These are phyloP conservation scores for Leptopterna dolabrata DNA, from an alignment of 2,888 invertebrate species.

Conservation along the genomic window DNA sequence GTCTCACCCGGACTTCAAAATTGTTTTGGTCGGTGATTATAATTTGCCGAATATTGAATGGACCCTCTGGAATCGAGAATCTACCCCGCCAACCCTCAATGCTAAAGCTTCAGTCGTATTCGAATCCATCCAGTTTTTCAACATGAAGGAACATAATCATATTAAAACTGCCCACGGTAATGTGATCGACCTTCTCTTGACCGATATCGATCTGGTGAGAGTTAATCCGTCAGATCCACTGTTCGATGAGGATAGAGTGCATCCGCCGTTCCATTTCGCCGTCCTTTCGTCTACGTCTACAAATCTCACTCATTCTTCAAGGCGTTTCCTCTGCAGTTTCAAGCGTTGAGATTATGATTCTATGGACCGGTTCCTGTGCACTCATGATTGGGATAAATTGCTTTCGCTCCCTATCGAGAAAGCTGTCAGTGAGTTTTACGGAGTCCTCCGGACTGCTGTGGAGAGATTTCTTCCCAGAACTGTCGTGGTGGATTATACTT, in stretches of 20 bases:
- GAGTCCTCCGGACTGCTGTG: no score
- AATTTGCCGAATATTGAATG: background rate
- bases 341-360: background rate
- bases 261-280: background rate
- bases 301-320: no score
- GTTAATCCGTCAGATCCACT: no score
- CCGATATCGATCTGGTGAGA: no score
- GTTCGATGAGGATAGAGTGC: no score
- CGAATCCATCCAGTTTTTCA: background rate
- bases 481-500: no score
- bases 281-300: background rate
- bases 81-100: background rate
- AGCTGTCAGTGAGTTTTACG: no score
- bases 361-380: no score
- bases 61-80: background rate
- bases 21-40: conserved; percentile 9
- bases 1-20: background rate
- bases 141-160: background rate
- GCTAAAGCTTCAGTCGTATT: background rate
- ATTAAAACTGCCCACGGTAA: background rate
- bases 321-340: background rate
- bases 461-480: no score
- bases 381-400: no score
- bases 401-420: no score
- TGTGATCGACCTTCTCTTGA: no score